Evolutionary conservation across 2,113 vertebrate species (phyloP).

Genomic region (Callithrix jacchus): DNA sequence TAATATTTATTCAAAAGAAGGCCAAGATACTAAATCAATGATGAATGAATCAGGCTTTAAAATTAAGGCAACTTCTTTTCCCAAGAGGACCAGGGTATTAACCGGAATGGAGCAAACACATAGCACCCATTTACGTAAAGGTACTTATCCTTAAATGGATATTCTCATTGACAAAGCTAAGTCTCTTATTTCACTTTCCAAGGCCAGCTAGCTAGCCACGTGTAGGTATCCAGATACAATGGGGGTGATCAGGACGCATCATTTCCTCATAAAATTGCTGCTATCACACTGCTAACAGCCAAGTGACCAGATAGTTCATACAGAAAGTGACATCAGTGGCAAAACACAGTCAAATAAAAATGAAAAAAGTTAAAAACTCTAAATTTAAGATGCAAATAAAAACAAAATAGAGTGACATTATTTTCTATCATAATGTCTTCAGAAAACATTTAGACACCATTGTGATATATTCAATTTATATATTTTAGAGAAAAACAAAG

Average conservation of each 20-base stretch:
- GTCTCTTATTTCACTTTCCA: background rate
- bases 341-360: constrained; percentile 19
- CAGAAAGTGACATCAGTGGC: background rate
- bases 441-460: constrained; percentile 26
- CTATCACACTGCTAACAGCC: background rate
- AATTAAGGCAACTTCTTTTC: constrained; percentile 17
- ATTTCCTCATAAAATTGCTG: background rate
- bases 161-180: background rate
- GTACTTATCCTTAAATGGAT: background rate
- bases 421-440: background rate
- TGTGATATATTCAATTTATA: background rate
- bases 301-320: background rate
- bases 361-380: background rate
- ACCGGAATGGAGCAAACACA: background rate
- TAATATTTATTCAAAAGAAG: constrained; percentile 13
- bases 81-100: background rate
- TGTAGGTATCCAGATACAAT: background rate
- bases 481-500: constrained; percentile 14
- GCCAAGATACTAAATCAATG: background rate
- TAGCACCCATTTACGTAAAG: background rate
- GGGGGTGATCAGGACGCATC: background rate
- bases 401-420: background rate
- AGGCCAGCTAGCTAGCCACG: background rate
- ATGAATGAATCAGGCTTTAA: background rate
- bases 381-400: constrained; percentile 19